These are phyloP conservation scores for Syrphus vitripennis DNA, from an alignment of 2,888 invertebrate species.

Conservation along the genomic window DNA sequence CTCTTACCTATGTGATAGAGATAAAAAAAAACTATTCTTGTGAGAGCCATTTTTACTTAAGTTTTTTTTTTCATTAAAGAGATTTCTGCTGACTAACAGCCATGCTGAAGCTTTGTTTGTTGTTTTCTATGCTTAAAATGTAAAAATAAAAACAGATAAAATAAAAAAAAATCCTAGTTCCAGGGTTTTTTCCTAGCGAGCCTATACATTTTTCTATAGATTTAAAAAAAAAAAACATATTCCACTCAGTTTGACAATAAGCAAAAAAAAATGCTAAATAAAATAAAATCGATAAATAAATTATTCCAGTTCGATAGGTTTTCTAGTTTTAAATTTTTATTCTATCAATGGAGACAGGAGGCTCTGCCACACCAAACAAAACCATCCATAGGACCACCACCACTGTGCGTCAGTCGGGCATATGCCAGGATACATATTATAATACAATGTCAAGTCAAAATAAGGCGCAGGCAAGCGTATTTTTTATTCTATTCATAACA, in stretches of 20 bases:
- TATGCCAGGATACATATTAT: not conserved
- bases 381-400: too few species aligned
- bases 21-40: not conserved
- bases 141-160: slow-evolving; percentile 19
- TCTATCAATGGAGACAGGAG: not conserved
- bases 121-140: slow-evolving; percentile 2
- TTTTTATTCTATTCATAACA: slow-evolving; percentile 53
- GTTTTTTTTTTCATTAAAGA: not conserved
- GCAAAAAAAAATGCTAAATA: slow-evolving; percentile 50
- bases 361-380: too few species aligned
- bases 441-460: slow-evolving; percentile 21
- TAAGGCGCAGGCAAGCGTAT: slow-evolving; percentile 35
- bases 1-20: not conserved
- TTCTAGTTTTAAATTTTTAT: slow-evolving; percentile 8
- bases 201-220: not conserved
- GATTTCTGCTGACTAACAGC: not conserved
- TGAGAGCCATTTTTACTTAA: not conserved
- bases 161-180: slow-evolving; percentile 9
- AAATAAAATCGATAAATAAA: slow-evolving; percentile 64
- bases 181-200: not conserved
- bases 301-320: slow-evolving; percentile 58
- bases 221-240: not conserved
- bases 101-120: not conserved
- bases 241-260: slow-evolving; percentile 43
- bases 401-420: not conserved